Base-by-base conservation (phyloP, 2,888 invertebrate species). In the Hirtodrosophila duncani region DNA sequence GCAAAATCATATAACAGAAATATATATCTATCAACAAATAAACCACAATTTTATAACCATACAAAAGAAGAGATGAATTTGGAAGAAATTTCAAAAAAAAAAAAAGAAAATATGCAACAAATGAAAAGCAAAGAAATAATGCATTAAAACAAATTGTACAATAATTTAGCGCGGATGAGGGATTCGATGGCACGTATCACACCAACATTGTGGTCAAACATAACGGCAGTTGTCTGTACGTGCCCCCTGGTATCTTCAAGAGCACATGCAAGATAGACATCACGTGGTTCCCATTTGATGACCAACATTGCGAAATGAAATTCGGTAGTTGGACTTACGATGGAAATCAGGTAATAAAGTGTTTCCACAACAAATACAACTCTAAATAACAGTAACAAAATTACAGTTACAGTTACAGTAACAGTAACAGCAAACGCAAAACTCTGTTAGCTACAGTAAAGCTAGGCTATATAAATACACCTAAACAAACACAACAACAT, bases 231-330 rank as follows among this genome's bases (percentile, higher is more conserved):
- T 97, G 98, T 91, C 93, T 96, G 90, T 98, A 98, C 93, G 95
- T 99, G 90, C 99, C 99, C 88, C 99, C 99, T 88, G 98, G 98
- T 89, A 98, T 99, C 91, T 98, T 99, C 93, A 98, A 98, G 93
- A 97, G 98, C 92, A 99, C 98, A 90, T 99, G 99, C 93, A 96
- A 96, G 92, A 99, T 99, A 91, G 97, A 99, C 92, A 99, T 99
- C 93, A 98, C 98, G 89, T 99, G 98, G 98, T 99, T 99, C 92
- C 99, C 99, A 89, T 99, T 99, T 91, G 99, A 99, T 91, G 98
- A 99, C 90, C 99, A 99, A 92, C 94, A 94, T 90, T 99, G 99
- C 91, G 94, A 96, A 89, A 96, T 99, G 95, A 97, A 99, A 93
- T 99, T 99, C 89, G 99, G 99, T 90, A 98, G 98, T 90, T 99